Conservation (phyloP, 2,888 invertebrate genomes). For the Hetaerina titia region DNA sequence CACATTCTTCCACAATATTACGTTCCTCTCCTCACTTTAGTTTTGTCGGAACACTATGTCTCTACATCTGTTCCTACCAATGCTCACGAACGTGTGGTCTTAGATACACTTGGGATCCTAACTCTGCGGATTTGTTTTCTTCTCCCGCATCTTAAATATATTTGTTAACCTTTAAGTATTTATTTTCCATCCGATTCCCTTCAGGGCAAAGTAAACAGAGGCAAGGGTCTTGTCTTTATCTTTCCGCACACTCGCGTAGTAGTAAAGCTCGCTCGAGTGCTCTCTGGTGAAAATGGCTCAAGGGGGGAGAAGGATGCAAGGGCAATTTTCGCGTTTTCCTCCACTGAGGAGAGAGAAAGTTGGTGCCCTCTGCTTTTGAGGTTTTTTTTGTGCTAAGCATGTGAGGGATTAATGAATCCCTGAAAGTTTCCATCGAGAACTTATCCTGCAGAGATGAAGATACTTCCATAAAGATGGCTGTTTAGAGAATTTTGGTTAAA, state of each 20-base stretch:
- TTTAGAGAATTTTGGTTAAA: background rate
- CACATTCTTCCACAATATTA: background rate
- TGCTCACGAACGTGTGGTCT: background rate
- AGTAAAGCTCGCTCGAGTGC: background rate
- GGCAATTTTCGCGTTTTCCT: background rate
- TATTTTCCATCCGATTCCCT: constrained; percentile 48
- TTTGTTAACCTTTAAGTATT: constrained; percentile 32
- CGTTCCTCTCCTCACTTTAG: background rate
- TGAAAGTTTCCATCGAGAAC: background rate
- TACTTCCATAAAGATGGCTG: background rate
- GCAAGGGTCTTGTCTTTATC: background rate
- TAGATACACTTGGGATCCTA: background rate
- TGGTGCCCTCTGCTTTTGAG: background rate
- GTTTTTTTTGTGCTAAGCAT: background rate
- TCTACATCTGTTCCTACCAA: background rate
- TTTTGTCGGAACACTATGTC: background rate
- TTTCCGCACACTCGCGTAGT: background rate
- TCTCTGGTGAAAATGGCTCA: background rate
- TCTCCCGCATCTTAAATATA: background rate
- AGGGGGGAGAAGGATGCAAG: background rate
- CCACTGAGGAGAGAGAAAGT: background rate
- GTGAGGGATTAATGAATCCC: background rate
- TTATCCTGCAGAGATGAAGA: background rate
- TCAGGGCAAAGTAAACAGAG: background rate
- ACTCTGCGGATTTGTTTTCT: background rate